Base-by-base conservation (phyloP, 1,140 invertebrate genomes). In the Arctopsyche grandis region DNA sequence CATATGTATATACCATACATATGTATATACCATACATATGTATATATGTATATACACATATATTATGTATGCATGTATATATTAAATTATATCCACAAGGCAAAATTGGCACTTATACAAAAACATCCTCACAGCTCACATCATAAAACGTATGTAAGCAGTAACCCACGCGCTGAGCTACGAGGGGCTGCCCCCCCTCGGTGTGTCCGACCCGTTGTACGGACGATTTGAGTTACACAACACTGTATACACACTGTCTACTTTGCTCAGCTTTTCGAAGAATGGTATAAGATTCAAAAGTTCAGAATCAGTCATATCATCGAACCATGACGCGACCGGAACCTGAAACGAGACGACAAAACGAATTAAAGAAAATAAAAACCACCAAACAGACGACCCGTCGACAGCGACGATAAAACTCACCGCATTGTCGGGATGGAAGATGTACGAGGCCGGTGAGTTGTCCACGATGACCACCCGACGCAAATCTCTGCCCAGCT, bases 361-460 rank as follows among this genome's bases (percentile, higher is more conserved):
- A 1, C 1, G 21, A 58, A n/a, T 48, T 21, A 10, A 58, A 16
- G 7, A 38, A 38, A 1, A 38, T 38, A 58, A 4, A 16, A 1
- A 58, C 52, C 1, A 4, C 1, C 21, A 58, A 58, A 58, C 52
- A 10, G 52, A 38, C 29, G 3, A 69, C 63, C 1, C 63, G 63
- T 69, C 63, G 19, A 69, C 9, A n/a, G n/a, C n/a, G n/a, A n/a
- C n/a, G n/a, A 14, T 4, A 26, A 5, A 21, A 22, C 19, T 3
- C 90, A 99, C 98, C 87, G 98, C 98, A 91, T 99, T 99, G 88
- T 99, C 96, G 86, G 98, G 98, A 93, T 99, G 99, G 93, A 99
- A 99, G 90, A 99, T 98, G 90, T 99, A 99, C 79, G 97, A 99
- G 84, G 97, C 98, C 84, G 98, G 98, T 84, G 98, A 99, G 91